Evolutionary conservation across 2,888 invertebrate genomes (phyloP).

Genomic region (Mycalesis mineus): DNA sequence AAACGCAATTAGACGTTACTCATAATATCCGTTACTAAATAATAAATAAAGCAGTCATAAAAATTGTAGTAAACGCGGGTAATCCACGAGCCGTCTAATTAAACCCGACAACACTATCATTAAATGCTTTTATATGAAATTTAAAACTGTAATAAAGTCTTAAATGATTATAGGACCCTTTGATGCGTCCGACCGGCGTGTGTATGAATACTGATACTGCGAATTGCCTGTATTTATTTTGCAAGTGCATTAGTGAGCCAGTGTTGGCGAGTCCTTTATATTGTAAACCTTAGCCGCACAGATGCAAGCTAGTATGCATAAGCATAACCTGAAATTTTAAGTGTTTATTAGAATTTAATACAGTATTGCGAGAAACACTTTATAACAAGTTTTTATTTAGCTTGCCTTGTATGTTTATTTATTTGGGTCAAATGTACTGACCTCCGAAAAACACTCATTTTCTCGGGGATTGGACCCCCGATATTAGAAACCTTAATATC

Average conservation of each 20-base stretch:
- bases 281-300: no score
- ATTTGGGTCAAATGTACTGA: no score
- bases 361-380: no score
- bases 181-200: slow-evolving; percentile 3
- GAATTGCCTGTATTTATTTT: background rate
- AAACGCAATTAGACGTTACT: slow-evolving; percentile 6
- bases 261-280: no score
- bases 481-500: no score
- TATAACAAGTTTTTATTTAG: no score
- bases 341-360: no score
- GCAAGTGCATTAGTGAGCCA: background rate
- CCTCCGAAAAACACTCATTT: no score
- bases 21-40: slow-evolving; percentile 8
- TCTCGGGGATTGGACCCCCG: no score
- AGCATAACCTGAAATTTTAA: no score
- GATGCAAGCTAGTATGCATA: no score
- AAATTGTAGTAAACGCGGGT: slow-evolving; percentile 10
- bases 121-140: slow-evolving; percentile 16
- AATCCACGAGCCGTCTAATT: slow-evolving; percentile 16
- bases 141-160: slow-evolving; percentile 12
- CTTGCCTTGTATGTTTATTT: no score
- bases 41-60: slow-evolving; percentile 7
- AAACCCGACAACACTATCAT: slow-evolving; percentile 17
- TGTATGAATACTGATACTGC: background rate
- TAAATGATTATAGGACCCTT: slow-evolving; percentile 7